Percentiles rank a stretch among this genome's conserved stretches.
Evolutionary conservation across 2,797 vertebrate genomes (phyloP).

Genomic region (Holocentrus rufus): DNA sequence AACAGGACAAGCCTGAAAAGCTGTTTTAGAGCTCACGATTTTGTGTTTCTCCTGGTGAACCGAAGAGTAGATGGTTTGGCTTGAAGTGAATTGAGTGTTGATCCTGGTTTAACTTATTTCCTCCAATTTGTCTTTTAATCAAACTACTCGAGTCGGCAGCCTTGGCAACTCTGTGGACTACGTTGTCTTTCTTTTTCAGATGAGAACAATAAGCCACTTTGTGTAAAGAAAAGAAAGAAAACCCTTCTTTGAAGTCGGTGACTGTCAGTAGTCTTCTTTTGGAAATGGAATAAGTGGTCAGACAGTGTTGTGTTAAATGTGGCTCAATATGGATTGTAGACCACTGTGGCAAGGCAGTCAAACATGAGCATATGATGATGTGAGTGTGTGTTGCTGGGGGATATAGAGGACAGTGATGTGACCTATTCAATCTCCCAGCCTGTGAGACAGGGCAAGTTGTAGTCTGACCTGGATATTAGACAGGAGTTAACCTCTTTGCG

Average conservation of each 20-base stretch:
- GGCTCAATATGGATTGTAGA: conserved; percentile 49
- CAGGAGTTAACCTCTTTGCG: conserved; percentile 61
- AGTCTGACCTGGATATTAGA: conserved; percentile 67
- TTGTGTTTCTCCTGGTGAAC: conserved; percentile 32
- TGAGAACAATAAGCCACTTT: neutral
- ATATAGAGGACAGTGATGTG: conserved; percentile 7
- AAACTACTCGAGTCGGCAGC: conserved; percentile 24
- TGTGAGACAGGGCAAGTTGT: conserved; percentile 54
- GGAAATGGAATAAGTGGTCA: conserved; percentile 23
- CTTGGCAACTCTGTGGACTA: conserved; percentile 4
- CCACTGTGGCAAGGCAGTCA: conserved; percentile 40
- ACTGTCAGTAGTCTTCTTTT: conserved; percentile 5
- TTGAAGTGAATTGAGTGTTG: conserved; percentile 41
- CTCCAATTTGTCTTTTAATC: conserved; percentile 33
- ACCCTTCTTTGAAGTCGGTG: neutral
- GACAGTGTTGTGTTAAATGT: conserved; percentile 45
- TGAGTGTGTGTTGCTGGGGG: conserved; percentile 23
- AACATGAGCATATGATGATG: conserved; percentile 39
- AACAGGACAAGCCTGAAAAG: conserved; percentile 40
- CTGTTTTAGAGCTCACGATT: conserved; percentile 34
- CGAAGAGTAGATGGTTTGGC: conserved; percentile 32
- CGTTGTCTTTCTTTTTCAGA: neutral
- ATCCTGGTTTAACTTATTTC: conserved; percentile 42
- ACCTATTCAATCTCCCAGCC: conserved; percentile 36
- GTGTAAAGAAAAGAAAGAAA: neutral